Evolutionary conservation across 2,113 vertebrate species (phyloP).

Genomic region (Strix aluco): DNA sequence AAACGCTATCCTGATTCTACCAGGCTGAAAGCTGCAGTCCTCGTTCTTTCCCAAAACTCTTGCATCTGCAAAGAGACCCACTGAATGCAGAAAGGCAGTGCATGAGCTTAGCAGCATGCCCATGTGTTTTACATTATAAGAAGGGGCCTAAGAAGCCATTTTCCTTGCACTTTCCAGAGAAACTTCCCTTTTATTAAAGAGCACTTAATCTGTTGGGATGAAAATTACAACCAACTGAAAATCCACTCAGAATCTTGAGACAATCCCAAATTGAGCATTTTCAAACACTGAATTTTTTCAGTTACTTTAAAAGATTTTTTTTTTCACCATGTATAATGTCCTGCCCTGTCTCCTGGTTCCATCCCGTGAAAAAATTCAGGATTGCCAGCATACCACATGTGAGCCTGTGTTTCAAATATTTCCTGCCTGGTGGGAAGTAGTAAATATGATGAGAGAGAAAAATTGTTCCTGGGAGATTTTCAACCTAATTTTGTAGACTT

Average conservation of each 20-base stretch:
- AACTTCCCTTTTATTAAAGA: background rate
- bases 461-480: constrained; percentile 58
- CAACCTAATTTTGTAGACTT: constrained; percentile 43
- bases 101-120: background rate
- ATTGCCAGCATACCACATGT: background rate
- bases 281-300: background rate
- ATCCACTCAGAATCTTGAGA: background rate
- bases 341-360: background rate
- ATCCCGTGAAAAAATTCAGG: background rate
- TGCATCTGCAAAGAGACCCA: constrained; percentile 2
- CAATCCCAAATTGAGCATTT: background rate
- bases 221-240: constrained; percentile 26
- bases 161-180: constrained; percentile 16
- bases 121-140: constrained; percentile 37
- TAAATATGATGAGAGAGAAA: constrained; percentile 57
- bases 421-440: constrained; percentile 32
- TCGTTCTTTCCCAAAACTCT: constrained; percentile 26
- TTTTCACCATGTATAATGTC: background rate
- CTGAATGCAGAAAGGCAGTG: background rate
- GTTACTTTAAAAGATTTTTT: background rate
- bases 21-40: constrained; percentile 6
- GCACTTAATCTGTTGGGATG: background rate
- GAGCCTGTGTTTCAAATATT: constrained; percentile 20
- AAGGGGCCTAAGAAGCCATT: constrained; percentile 21
- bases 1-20: constrained; percentile 33